A percentile compares a stretch with the other conserved stretches of the same genome.
Evolutionary conservation across 2,888 invertebrate genomes (phyloP).

Genomic region (Alviniconcha strummeri): DNA sequence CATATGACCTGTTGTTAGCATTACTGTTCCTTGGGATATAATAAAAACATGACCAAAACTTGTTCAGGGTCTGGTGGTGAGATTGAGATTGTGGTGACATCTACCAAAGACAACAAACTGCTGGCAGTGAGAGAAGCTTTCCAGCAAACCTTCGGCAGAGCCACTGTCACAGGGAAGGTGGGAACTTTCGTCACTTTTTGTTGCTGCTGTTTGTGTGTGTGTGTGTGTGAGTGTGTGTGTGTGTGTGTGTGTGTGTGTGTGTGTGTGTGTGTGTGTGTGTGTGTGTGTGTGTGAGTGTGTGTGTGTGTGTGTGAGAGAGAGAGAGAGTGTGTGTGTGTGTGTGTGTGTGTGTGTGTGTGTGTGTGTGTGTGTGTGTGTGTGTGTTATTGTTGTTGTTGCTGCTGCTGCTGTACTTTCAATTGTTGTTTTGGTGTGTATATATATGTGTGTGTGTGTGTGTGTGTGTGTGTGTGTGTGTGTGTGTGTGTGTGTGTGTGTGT

Average conservation of each 20-base stretch:
- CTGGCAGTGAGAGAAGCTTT: conserved; percentile 87
- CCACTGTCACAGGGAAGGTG: conserved; percentile 78
- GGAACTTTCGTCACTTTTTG: conserved; percentile 29
- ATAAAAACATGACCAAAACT: no score
- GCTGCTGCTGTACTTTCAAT: background rate
- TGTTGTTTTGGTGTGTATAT: no score
- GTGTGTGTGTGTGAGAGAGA: background rate
- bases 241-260: background rate
- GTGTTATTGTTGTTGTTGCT: background rate
- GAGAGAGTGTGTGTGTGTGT: no score
- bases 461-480: no score
- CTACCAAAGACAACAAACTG: conserved; percentile 85
- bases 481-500: no score
- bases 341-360: background rate
- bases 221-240: background rate
- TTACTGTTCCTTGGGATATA: no score
- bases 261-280: background rate
- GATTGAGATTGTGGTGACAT: conserved; percentile 84
- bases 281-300: background rate
- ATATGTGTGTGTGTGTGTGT: no score
- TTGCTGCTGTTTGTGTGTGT: background rate
- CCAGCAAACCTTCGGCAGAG: conserved; percentile 86
- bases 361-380: background rate
- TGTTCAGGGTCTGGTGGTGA: conserved; percentile 86
- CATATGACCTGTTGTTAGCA: no score